Evolutionary conservation across 2,113 vertebrate genomes (phyloP), one percentile per base, ranked within the genome.

Genomic region (Deroptyus accipitrinus): DNA sequence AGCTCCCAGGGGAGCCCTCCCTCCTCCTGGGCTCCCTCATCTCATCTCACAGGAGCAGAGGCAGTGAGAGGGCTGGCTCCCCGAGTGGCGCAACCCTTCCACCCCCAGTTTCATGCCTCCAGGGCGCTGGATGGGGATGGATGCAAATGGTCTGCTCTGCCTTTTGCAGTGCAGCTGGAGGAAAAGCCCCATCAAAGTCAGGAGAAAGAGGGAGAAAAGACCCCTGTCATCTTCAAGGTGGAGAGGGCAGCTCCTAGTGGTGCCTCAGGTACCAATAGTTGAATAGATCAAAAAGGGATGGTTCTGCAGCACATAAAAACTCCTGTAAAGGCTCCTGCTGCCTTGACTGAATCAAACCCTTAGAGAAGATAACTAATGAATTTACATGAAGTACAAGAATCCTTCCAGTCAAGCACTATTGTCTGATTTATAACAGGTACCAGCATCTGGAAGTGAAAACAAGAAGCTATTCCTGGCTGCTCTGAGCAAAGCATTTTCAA

Each of bases 361-460:
- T 27, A 20, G 62, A 72, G 75, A 59, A 88, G 33, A 10, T 85
- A 57, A 25, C 7, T 13, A 13, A 63, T 30, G 35, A 69, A 61
- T 46, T 48, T 62, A 63, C n/a, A 68, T 72, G 19, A 31, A 79
- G 37, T 14, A 74, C 70, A 62, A 78, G 42, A 19, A 25, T 55
- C 55, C 77, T 85, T 68, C 42, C 46, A 72, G 19, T 79, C 0
- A 0, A 72, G 35, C 6, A 1, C 42, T 22, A 4, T 22, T 0
- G 0, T 41, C 37, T 42, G 55, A 19, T 78, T 44, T 83, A 17
- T 12, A 35, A 30, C 42, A 63, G 76, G 31, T 52, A 83, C n/a
- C 49, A 37, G 24, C 39, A 35, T 27, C 30, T 4, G 1, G 31
- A 35, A 42, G 11, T 17, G n/a, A 37, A 46, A 59, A 35, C 10